These are phyloP conservation scores for Scleropages formosus DNA, from an alignment of 2,797 vertebrate genomes.

Conservation along the genomic window DNA sequence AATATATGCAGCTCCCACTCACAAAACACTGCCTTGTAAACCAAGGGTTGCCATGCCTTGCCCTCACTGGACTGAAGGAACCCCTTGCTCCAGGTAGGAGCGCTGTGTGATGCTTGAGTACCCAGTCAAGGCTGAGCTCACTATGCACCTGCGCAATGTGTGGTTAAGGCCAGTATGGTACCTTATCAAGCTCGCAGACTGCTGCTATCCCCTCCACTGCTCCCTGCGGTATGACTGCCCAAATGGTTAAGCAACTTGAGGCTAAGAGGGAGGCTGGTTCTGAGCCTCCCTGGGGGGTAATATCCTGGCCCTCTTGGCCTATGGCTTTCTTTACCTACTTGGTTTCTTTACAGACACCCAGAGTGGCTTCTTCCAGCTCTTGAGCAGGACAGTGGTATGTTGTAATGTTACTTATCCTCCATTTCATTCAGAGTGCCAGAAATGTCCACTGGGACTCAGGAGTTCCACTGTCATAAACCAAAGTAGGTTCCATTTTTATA, in stretches of 20 bases:
- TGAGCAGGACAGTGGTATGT: not conserved
- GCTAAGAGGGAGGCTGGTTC: too few species aligned
- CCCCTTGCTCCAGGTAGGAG: not conserved
- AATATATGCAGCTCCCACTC: conserved; percentile 15
- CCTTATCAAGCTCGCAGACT: not conserved
- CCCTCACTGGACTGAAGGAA: not conserved
- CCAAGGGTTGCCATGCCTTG: not conserved
- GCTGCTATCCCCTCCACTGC: not conserved
- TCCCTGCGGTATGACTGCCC: too few species aligned
- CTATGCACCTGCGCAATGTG: not conserved
- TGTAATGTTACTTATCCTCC: not conserved
- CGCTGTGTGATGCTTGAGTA: not conserved
- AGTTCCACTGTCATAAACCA: conserved; percentile 65
- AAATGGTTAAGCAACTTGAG: too few species aligned
- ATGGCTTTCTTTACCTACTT: conserved; percentile 18
- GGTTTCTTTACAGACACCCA: conserved; percentile 8
- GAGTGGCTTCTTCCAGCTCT: not conserved
- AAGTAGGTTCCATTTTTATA: conserved; percentile 68
- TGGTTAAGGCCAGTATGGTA: not conserved
- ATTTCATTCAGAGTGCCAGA: conserved; percentile 32
- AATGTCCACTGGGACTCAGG: conserved; percentile 68
- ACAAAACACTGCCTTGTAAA: not conserved
- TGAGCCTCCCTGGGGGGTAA: not conserved
- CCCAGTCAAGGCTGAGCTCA: not conserved
- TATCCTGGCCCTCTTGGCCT: not conserved